Percentiles rank a stretch among this genome's conserved stretches.
Conservation (phyloP, 1,140 invertebrate species). For the Heliconius hermathena region DNA sequence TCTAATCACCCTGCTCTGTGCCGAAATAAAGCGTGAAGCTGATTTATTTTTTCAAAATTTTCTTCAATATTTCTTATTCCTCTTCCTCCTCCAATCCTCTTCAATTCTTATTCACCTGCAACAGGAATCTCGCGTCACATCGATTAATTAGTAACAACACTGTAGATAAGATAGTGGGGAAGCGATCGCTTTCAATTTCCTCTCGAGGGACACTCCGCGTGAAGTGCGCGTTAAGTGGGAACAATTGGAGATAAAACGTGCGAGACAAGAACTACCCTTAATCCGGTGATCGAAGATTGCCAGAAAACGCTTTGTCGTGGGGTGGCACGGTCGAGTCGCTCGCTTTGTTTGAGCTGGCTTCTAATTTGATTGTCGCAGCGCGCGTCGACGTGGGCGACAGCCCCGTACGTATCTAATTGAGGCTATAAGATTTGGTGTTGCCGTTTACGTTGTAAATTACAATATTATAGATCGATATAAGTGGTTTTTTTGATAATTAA, state of each 20-base stretch:
- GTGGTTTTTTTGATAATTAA: neutral
- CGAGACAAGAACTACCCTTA: conserved; percentile 77
- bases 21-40: no score
- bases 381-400: conserved; percentile 60
- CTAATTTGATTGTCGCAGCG: conserved; percentile 73
- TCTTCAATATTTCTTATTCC: no score
- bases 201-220: conserved; percentile 78
- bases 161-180: conserved; percentile 78
- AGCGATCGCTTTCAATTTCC: conserved; percentile 81
- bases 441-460: neutral
- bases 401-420: conserved; percentile 68
- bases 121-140: conserved; percentile 68
- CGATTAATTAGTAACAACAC: conserved; percentile 80
- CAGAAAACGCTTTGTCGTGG: conserved; percentile 80
- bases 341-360: conserved; percentile 63
- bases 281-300: conserved; percentile 81
- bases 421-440: conserved; percentile 53
- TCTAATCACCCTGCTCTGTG: no score
- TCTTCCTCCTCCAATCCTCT: conserved; percentile 41
- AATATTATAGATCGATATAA: neutral
- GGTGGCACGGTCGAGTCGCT: conserved; percentile 66
- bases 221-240: conserved; percentile 79
- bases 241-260: conserved; percentile 81
- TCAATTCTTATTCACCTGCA: conserved; percentile 76
- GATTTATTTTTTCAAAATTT: no score